phyloP scores from a whole-genome alignment of 2,888 invertebrate genomes.

The Erannis defoliaria region DNA sequence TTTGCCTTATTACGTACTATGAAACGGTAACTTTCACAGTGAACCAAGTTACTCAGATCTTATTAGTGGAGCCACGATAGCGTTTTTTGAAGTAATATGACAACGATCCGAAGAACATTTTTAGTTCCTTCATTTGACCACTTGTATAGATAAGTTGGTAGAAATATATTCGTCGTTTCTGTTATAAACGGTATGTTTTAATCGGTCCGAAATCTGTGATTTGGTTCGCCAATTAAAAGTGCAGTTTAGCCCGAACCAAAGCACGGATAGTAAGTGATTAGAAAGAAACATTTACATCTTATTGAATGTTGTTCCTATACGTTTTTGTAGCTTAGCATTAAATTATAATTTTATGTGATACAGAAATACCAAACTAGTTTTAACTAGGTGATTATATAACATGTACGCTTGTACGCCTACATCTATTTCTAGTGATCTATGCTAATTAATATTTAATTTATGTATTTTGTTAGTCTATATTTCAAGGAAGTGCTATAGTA shows the following conservation, averaged over 20 bases:
- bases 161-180: background rate
- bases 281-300: background rate
- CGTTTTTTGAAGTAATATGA: background rate
- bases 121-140: background rate
- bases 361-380: constrained; percentile 8
- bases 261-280: background rate
- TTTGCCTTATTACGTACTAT: background rate
- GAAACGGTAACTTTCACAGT: background rate
- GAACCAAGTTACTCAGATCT: background rate
- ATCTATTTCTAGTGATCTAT: constrained; percentile 8
- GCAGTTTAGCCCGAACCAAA: background rate
- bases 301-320: background rate
- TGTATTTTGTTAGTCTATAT: background rate
- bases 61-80: background rate
- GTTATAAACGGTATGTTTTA: constrained; percentile 12
- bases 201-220: background rate
- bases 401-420: background rate
- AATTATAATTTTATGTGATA: background rate
- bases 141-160: background rate
- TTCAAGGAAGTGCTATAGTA: background rate
- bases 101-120: background rate
- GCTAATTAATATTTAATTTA: background rate
- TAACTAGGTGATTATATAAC: background rate
- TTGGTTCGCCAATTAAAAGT: constrained; percentile 7
- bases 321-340: background rate